phyloP scores from a whole-genome alignment of 1,140 invertebrate genomes.

The Saxidomus purpurata region DNA sequence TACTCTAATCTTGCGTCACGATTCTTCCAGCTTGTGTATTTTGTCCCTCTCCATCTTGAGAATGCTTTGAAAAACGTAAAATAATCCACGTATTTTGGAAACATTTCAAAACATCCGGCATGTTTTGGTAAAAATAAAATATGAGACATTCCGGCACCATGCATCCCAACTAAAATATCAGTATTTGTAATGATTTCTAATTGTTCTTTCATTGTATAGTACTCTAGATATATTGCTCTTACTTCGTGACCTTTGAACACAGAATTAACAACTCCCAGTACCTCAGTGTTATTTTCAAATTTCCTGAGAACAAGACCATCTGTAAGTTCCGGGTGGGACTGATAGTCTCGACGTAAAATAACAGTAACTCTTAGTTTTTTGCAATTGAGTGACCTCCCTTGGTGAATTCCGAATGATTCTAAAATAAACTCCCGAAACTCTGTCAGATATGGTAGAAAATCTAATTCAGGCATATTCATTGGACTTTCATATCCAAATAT shows the following conservation, averaged over 20 bases:
- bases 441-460: conserved; percentile 75
- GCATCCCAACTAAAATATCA: conserved; percentile 98
- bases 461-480: conserved; percentile 69
- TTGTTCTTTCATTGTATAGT: conserved; percentile 70
- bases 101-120: conserved; percentile 97
- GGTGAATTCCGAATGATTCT: conserved; percentile 57
- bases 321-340: conserved; percentile 84
- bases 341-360: conserved; percentile 82
- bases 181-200: conserved; percentile 88
- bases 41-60: conserved; percentile 80
- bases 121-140: conserved; percentile 97
- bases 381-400: conserved; percentile 72
- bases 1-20: conserved; percentile 72
- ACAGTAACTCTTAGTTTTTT: conserved; percentile 75
- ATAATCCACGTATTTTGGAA: conserved; percentile 75
- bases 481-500: conserved; percentile 81
- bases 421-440: conserved; percentile 83
- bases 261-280: conserved; percentile 65
- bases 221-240: conserved; percentile 76
- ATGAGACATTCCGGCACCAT: conserved; percentile 97
- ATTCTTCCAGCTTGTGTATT: conserved; percentile 83
- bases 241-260: conserved; percentile 64
- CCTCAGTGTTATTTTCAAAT: conserved; percentile 79
- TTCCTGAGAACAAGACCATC: conserved; percentile 77
- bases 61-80: conserved; percentile 82